A percentile compares a stretch with the other conserved stretches of the same genome.
phyloP scores from a whole-genome alignment of 2,113 vertebrate genomes.

The Microcebus griseorufus region DNA sequence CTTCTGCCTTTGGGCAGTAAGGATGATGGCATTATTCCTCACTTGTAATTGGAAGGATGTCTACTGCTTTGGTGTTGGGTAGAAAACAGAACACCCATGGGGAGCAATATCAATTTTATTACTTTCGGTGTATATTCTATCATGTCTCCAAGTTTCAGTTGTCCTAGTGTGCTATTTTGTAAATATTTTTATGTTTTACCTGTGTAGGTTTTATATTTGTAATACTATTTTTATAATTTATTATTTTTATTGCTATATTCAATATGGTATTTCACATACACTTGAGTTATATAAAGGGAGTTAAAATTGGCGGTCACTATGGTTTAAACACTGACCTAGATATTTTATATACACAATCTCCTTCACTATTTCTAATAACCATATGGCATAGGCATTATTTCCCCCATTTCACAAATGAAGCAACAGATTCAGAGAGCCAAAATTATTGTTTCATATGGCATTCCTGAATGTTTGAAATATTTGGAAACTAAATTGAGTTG shows the following conservation, averaged over 20 bases:
- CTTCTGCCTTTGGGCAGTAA: neutral
- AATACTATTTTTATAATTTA: neutral
- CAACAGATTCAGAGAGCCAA: neutral
- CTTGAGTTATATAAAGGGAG: neutral
- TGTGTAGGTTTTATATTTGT: neutral
- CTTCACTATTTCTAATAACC: neutral
- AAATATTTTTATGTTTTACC: neutral
- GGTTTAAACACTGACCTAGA: neutral
- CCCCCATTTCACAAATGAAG: neutral
- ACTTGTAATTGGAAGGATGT: neutral
- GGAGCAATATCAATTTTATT: neutral
- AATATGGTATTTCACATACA: neutral
- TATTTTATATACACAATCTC: neutral
- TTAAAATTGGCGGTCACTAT: neutral
- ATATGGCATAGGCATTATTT: neutral
- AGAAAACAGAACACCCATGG: neutral
- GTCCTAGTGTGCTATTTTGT: neutral
- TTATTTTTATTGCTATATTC: neutral
- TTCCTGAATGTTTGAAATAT: slow-evolving; percentile 16
- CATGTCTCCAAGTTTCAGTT: neutral
- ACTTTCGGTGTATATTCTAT: neutral
- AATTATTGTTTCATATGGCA: slow-evolving; percentile 7
- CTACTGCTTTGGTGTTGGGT: neutral
- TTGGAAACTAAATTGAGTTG: slow-evolving; percentile 44
- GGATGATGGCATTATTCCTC: neutral